These are phyloP conservation scores for Nipponia nippon DNA, from an alignment of 2,113 vertebrate species.

Conservation along the genomic window DNA sequence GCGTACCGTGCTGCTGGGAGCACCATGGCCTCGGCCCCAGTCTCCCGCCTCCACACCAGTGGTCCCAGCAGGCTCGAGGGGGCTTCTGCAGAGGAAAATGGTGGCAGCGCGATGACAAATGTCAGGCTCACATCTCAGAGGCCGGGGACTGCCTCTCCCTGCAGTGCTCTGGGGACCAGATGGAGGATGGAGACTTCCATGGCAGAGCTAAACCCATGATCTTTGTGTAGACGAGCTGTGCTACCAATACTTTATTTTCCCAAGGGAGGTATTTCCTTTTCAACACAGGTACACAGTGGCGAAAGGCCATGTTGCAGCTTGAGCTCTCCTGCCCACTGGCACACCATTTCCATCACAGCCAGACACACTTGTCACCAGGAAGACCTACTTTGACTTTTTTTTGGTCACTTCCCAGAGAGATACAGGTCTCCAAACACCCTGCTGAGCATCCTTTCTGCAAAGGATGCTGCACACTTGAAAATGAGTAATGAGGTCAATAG, in stretches of 20 bases:
- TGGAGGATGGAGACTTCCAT: background rate
- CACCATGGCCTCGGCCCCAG: accelerated
- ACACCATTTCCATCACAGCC: background rate
- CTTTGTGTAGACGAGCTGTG: background rate
- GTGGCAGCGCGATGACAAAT: background rate
- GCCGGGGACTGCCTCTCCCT: background rate
- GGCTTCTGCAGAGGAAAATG: background rate
- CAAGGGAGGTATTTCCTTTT: background rate
- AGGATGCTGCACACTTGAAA: background rate
- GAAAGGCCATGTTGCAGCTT: background rate
- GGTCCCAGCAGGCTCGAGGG: accelerated
- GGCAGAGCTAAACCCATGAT: background rate
- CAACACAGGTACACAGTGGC: background rate
- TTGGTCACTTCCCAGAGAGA: background rate
- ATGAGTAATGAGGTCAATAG: background rate
- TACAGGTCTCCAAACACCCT: background rate
- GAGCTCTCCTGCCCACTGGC: background rate
- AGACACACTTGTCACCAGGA: background rate
- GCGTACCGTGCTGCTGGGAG: accelerated
- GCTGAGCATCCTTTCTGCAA: background rate
- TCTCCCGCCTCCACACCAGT: accelerated
- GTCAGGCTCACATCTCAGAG: background rate
- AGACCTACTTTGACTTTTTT: background rate
- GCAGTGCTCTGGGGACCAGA: background rate
- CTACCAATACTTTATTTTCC: background rate